Evolutionary conservation across 2,888 invertebrate species (phyloP), one percentile per base, ranked within the genome.

Genomic region (Microplitis manilae): DNA sequence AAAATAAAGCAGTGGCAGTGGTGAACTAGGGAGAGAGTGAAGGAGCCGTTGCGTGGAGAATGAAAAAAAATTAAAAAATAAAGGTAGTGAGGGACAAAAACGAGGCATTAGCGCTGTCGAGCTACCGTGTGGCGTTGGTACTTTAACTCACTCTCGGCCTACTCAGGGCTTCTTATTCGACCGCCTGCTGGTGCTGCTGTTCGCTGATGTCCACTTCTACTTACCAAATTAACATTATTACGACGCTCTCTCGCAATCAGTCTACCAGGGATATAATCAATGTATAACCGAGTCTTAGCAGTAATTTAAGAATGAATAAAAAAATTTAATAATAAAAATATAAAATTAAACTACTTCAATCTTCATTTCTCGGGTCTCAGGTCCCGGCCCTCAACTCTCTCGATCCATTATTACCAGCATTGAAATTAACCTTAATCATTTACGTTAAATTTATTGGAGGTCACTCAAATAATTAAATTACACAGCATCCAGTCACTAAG

Each of bases 171-270:
- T 41, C 15, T 67, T 38, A 67, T 67, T 68, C 41, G 70, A 70
- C 70, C 73, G 64, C 70, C 64, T 30, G 59, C 77, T 61, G 68
- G 13, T 39, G 39, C 80, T 86, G 86, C 87, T 87, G 86, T 87
- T 87, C 83, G 86, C 87, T 87, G 86, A 84, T 85, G 85, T 83
- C 84, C 87, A 86, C 86, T 87, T 86, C 85, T 86, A 87, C 87
- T 87, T 86, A 86, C 85, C 83, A 85, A 87, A 87, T 88, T 87
- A 88, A 86, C 88, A 86, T 87, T 86, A 88, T 87, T 88, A 86
- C 86, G 84, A 77, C 80, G 82, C 78, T 81, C 80, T 79, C 82
- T 71, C 73, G 73, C 73, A 77, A 77, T 77, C 77, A 77, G 77
- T 69, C 69, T 41, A 50, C 41, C 15, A 59, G 79, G 83, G 87